Evolutionary conservation across 92 coral and sea anemone genomes (phyloP), one percentile per base, ranked within the genome.

Genomic region (Muricea muricata): DNA sequence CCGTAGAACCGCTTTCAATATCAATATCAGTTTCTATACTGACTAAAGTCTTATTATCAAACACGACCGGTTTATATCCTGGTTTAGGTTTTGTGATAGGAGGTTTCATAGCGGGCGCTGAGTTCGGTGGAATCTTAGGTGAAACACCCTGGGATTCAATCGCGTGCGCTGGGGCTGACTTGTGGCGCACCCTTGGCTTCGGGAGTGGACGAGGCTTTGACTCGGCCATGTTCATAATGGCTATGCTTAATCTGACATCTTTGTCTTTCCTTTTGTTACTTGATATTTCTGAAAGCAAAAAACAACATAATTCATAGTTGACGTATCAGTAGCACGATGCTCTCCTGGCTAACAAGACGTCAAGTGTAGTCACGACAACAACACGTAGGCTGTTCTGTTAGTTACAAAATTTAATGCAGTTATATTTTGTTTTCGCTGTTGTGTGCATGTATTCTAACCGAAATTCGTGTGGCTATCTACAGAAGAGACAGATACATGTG

Each of bases 201-300:
- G 80, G 65, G 2, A 48, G 41, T 0, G 80, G 80, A 47, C 80
- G 80, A 18, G 80, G 80, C 20, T 24, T 47, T 11, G 80, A 75
- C 24, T 75, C 80, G 0, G 80, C 65, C 80, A 75, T 75, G 39
- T 75, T 50, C 65, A 47, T 75, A 12, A 75, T 75, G n/a, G 65
- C 61, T 6, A 47, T 37, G 42, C 25, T 50, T 47, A 45, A 6
- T 50, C 5, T 28, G 26, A 21, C 80, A 75, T 50, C 52, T 46
- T 31, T 47, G 1, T 75, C 65, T 29, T 31, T 54, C 25, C 29
- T 75, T 75, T 17, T 75, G 39, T 1, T 73, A 32, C 61, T 75
- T 47, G 65, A 28, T 34, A 75, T 50, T n/a, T 28, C 80, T 75
- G 80, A 50, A 75, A 75, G 23, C 7, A 14, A 26, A 48, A 35